phyloP scores from a whole-genome alignment of 1,140 invertebrate genomes.

The Onthophagus taurus region DNA sequence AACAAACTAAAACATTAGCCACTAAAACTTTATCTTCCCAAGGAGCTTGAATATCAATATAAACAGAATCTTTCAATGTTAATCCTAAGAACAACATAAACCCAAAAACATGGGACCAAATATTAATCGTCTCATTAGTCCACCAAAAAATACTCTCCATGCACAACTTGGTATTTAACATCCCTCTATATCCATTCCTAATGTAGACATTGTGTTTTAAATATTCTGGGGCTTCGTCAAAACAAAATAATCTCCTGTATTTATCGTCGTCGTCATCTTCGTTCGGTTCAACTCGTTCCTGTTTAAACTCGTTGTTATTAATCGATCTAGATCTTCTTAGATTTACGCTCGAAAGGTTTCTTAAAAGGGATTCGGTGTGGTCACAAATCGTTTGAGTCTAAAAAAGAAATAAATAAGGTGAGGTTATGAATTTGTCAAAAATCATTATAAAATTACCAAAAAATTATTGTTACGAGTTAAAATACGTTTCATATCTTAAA shows the following conservation, averaged over 20 bases:
- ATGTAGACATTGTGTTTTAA: slow-evolving; percentile 61
- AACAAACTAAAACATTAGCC: slow-evolving; percentile 71
- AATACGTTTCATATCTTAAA: too few species aligned
- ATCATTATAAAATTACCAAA: too few species aligned
- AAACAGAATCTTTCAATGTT: slow-evolving; percentile 73
- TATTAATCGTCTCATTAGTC: slow-evolving; percentile 96
- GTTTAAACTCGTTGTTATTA: background rate
- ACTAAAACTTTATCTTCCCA: slow-evolving; percentile 77
- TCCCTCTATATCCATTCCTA: slow-evolving; percentile 59
- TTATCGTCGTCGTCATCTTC: slow-evolving; percentile 19
- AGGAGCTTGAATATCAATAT: slow-evolving; percentile 67
- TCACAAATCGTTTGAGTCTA: too few species aligned
- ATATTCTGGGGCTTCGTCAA: slow-evolving; percentile 66
- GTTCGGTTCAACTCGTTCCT: slow-evolving; percentile 8
- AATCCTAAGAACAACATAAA: slow-evolving; percentile 80
- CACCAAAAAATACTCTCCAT: slow-evolving; percentile 90
- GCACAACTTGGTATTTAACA: slow-evolving; percentile 70
- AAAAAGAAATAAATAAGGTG: too few species aligned
- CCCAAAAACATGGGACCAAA: slow-evolving; percentile 92
- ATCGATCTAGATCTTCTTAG: background rate
- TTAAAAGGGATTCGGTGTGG: slow-evolving; percentile 22
- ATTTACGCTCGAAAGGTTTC: slow-evolving; percentile 15
- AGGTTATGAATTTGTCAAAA: too few species aligned
- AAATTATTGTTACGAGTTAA: too few species aligned
- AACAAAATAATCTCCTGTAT: slow-evolving; percentile 40